These are phyloP conservation scores for Hylia prasina DNA, from an alignment of 2,113 vertebrate species.

Conservation along the genomic window DNA sequence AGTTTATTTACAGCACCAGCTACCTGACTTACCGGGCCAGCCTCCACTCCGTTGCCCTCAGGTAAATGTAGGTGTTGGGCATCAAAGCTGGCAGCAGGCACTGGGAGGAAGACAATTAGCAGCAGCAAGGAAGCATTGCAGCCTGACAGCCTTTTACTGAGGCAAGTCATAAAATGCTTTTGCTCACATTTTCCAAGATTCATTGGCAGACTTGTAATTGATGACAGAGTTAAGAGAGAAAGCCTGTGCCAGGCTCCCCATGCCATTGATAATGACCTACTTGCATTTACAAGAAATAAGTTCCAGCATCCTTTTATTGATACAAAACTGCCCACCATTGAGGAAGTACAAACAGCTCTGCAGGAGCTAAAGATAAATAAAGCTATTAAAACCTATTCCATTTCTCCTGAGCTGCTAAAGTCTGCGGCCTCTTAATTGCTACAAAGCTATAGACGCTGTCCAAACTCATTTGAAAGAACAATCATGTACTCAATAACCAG, in stretches of 20 bases:
- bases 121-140: slow-evolving; percentile 34
- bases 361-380: slow-evolving; percentile 65
- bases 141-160: slow-evolving; percentile 40
- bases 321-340: slow-evolving; percentile 64
- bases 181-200: slow-evolving; percentile 54
- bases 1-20: not conserved
- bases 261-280: slow-evolving; percentile 57
- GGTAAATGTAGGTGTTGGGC: not conserved
- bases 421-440: slow-evolving; percentile 68
- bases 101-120: slow-evolving; percentile 17
- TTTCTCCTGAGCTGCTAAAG: slow-evolving; percentile 66
- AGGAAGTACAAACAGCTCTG: slow-evolving; percentile 51
- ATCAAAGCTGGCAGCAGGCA: not conserved
- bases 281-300: slow-evolving; percentile 67
- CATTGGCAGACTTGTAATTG: slow-evolving; percentile 51
- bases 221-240: slow-evolving; percentile 24
- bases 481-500: slow-evolving; percentile 55
- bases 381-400: slow-evolving; percentile 59
- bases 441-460: slow-evolving; percentile 55
- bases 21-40: not conserved
- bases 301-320: slow-evolving; percentile 65
- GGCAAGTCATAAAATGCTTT: slow-evolving; percentile 33
- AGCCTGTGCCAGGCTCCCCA: not conserved
- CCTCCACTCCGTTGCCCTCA: not conserved
- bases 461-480: slow-evolving; percentile 63